phyloP scores from a whole-genome alignment of 1,140 invertebrate genomes.

The Drosophila repleta region DNA sequence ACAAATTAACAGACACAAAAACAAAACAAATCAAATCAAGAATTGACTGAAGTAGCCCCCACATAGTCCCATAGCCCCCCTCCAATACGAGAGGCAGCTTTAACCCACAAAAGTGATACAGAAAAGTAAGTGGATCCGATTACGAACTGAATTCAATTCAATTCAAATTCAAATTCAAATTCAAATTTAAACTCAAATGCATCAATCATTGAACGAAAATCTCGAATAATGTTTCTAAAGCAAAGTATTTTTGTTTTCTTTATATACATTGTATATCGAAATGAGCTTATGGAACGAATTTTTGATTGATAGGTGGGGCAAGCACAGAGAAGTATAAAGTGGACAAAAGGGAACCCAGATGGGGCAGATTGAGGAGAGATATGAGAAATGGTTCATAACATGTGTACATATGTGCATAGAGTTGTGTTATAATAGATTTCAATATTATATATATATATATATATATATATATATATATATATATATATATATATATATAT shows the following conservation, averaged over 20 bases:
- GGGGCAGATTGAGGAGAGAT: no score
- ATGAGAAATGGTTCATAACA: no score
- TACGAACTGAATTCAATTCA: slow-evolving; percentile 38
- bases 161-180: slow-evolving; percentile 21
- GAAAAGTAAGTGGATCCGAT: slow-evolving; percentile 68
- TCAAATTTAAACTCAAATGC: slow-evolving; percentile 30
- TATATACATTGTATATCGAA: slow-evolving; percentile 15
- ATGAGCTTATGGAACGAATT: slow-evolving; percentile 69
- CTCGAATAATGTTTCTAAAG: slow-evolving; percentile 18
- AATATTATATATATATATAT: no score
- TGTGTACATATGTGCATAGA: not conserved
- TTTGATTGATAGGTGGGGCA: slow-evolving; percentile 61
- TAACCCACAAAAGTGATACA: slow-evolving; percentile 57
- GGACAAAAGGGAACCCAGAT: not conserved
- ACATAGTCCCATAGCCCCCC: not conserved
- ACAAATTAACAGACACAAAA: slow-evolving; percentile 42
- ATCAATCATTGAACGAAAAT: slow-evolving; percentile 64
- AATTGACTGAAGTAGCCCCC: slow-evolving; percentile 36
- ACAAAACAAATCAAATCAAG: slow-evolving; percentile 53
- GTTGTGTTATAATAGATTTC: not conserved
- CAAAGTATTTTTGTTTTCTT: not conserved
- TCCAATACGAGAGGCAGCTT: slow-evolving; percentile 42
- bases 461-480: no score
- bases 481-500: no score
- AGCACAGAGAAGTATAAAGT: not conserved